Conservation (phyloP, 2,113 vertebrate genomes). For the Catharus minimus region DNA sequence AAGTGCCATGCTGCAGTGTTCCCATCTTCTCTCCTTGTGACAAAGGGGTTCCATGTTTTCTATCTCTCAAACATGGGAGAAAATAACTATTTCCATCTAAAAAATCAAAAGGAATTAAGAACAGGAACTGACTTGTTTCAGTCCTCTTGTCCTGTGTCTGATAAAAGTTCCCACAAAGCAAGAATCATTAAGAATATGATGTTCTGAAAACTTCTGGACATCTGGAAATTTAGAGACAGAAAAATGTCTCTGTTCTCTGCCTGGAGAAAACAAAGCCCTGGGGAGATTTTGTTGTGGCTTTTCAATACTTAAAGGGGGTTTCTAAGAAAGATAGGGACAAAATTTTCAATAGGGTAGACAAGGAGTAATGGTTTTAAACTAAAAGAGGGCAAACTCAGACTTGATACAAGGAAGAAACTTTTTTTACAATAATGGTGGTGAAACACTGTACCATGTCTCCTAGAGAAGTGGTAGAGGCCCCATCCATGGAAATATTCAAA, state of each 20-base stretch:
- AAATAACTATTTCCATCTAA: not conserved
- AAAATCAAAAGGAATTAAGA: not conserved
- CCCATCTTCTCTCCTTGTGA: not conserved
- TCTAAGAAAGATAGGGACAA: not conserved
- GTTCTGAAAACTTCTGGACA: not conserved
- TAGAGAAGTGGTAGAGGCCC: accelerated
- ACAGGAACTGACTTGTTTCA: not conserved
- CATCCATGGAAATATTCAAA: not conserved
- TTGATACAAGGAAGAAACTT: not conserved
- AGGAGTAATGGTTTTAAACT: not conserved
- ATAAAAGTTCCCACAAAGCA: not conserved
- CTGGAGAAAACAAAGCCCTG: not conserved
- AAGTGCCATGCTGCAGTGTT: not conserved
- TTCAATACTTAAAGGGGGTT: not conserved
- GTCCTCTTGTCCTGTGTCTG: not conserved
- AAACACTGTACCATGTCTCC: not conserved
- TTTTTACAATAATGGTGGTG: not conserved
- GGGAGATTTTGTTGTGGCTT: not conserved
- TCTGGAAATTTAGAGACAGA: not conserved
- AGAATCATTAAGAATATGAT: not conserved
- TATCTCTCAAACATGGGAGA: not conserved
- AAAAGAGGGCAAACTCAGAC: not conserved
- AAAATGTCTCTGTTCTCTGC: not conserved
- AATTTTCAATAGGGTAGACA: not conserved
- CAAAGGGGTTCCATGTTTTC: not conserved